Conservation (phyloP, 1,140 invertebrate species). For the Hycleus phaleratus region DNA sequence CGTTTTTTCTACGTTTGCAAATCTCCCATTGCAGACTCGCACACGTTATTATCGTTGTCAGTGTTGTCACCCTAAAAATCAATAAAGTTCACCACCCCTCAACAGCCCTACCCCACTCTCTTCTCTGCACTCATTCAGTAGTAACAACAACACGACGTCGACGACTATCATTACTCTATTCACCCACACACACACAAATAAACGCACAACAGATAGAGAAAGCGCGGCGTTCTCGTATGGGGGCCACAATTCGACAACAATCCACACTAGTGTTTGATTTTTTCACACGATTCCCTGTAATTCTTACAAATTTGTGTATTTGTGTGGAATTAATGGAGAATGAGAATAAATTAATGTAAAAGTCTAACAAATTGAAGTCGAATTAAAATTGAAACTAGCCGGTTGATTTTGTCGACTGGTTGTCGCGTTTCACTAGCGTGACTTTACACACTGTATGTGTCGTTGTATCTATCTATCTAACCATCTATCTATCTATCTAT, state of each 20-base stretch:
- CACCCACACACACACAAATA: conserved; percentile 22
- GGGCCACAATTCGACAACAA: neutral
- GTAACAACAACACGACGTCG: conserved; percentile 17
- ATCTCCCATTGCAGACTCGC: conserved; percentile 29
- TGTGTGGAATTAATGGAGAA: neutral
- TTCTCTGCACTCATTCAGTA: conserved; percentile 32
- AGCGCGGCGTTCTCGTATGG: neutral
- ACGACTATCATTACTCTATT: conserved; percentile 31
- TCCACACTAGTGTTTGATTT: conserved; percentile 24
- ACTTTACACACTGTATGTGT: conserved; percentile 22
- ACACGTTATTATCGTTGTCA: conserved; percentile 34
- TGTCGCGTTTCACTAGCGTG: conserved; percentile 20
- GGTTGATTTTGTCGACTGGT: too few relatives aligned
- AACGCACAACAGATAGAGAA: conserved; percentile 14
- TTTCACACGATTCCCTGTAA: conserved; percentile 14
- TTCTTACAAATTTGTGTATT: neutral
- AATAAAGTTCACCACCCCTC: conserved; percentile 52
- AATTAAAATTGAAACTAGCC: too few relatives aligned
- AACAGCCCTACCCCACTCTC: conserved; percentile 40
- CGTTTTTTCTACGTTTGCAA: conserved; percentile 42
- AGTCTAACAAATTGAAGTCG: too few relatives aligned
- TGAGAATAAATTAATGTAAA: too few relatives aligned
- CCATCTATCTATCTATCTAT: too few relatives aligned
- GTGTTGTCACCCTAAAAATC: conserved; percentile 61
- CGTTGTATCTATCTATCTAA: too few relatives aligned